Percentiles rank a stretch among this genome's conserved stretches.
Evolutionary conservation across 2,113 vertebrate genomes (phyloP).

Genomic region (Gopherus evgoodei): DNA sequence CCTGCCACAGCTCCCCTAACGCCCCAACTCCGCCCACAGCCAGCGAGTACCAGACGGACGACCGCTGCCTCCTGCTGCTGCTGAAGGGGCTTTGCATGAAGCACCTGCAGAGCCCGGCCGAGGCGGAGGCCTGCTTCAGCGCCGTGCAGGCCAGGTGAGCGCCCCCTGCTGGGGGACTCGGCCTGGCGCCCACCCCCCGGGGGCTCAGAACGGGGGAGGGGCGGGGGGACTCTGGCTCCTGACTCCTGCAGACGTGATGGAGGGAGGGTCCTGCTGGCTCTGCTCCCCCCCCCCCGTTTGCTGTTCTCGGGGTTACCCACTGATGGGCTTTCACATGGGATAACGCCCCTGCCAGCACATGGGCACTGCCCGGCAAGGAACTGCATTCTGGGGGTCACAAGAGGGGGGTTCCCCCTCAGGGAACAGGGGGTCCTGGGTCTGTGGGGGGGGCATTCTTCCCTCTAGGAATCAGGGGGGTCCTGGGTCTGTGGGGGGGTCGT

Average conservation of each 20-base stretch:
- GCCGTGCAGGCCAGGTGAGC: conserved; percentile 88
- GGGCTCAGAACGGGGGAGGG: neutral
- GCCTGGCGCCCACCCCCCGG: neutral
- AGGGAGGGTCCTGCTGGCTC: neutral
- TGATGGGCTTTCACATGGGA: no score
- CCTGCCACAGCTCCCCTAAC: no score
- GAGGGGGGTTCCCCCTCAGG: no score
- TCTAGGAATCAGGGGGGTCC: no score
- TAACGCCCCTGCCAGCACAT: neutral
- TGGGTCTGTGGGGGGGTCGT: no score
- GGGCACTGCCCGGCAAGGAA: no score
- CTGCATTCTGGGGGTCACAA: no score
- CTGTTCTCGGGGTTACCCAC: neutral
- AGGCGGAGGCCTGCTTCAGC: conserved; percentile 90
- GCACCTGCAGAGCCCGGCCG: conserved; percentile 83
- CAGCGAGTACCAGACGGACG: conserved; percentile 86
- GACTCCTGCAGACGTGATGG: no score
- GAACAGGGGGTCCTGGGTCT: no score
- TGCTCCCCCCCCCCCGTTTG: neutral
- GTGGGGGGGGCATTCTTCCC: no score
- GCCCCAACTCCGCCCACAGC: conserved; percentile 66
- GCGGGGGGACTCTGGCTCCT: neutral
- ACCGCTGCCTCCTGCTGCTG: conserved; percentile 89
- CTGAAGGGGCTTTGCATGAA: conserved; percentile 91
- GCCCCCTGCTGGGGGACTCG: neutral